Base-by-base conservation (phyloP, 2,888 invertebrate species). In the Plemyria rubiginata region DNA sequence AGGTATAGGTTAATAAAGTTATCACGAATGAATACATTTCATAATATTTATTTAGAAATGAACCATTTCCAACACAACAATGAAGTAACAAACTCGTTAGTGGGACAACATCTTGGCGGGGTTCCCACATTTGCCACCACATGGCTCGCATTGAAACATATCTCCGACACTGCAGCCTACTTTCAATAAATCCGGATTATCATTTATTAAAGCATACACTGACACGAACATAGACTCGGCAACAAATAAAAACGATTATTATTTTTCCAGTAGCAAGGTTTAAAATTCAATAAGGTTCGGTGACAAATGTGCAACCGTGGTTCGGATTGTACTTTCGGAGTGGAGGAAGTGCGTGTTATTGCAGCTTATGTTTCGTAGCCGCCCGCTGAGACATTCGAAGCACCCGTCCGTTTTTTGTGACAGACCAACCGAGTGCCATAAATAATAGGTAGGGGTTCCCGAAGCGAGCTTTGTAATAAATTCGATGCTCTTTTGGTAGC, bases 321-420 rank as follows among this genome's bases (percentile, higher is more conserved):
- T 72, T 68, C 74, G 73, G 76, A 61, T 65, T 78, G 80, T 84
- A 79, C 84, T 82, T 81, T 81, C 80, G 81, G 68, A 67, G 61
- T 75, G 75, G 80, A 92, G 92, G 92, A 92, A 92, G 90, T 90
- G 88, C 87, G 86, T 92, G 91, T 92, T 92, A 85, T 92, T 91
- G 90, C 92, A 92, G 92, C 92, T 92, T 91, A 91, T 80, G 87
- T 85, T 88, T 87, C 82, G 82, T 80, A 85, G 87, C 84, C 88
- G 90, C 92, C 92, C 85, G 92, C 92, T 92, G 92, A 89, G 92
- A 87, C 86, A 87, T 88, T 87, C 87, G 88, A 85, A 77, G 88
- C 90, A 91, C 87, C 89, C 91, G 92, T 87, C 88, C 86, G 82
- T 92, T 92, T 92, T 92, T 92, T 92, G 89, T 91, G 90, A 91